Base-by-base conservation (phyloP, 2,113 vertebrate species). In the Cyanocitta stelleri region DNA sequence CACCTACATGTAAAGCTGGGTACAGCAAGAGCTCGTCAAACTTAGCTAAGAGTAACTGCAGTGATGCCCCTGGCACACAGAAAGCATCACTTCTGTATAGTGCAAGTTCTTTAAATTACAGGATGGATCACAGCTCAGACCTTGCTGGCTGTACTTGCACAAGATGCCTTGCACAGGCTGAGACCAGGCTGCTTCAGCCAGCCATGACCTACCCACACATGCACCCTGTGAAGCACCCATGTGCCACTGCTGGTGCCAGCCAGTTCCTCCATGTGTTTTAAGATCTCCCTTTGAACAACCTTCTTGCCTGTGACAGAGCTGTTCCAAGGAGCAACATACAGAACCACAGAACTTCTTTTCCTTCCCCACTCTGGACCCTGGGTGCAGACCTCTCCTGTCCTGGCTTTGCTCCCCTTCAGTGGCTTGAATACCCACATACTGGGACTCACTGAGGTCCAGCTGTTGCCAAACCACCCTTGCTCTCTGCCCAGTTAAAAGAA, bases 161-260 rank as follows among this genome's bases (percentile, higher is more conserved):
- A 82, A 64, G 69, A 85, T 41, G 54, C 26, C 37, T 58, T 30
- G 22, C 26, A 78, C 21, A 61, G 64, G 35, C n/a, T 80, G 48
- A 87, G 68, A 56, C 17, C 14, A 48, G n/a, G 51, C 49, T 66
- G 46, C 30, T 85, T 83, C 88, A 72, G 52, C 24, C 3, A 6
- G 32, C 21, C 22, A 26, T 5, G 29, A 75, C 20, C 35, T n/a
- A 82, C 62, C 11, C 27, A 9, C 17, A 49, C 0, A 3, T 7
- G 2, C 1, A 0, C 10, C 10, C 46, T 18, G 3, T 0, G 4
- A 20, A 49, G 41, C 32, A 48, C 17, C 43, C 1, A 0, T 7
- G 37, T 22, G 14, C 24, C n/a, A 29, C 32, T 62, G 39, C 66
- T 72, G 35, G 63, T 6, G 8, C 15, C 51, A 86, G 72, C 13